These are phyloP conservation scores for Zophobas atratus DNA, from an alignment of 1,140 invertebrate genomes.

Conservation along the genomic window DNA sequence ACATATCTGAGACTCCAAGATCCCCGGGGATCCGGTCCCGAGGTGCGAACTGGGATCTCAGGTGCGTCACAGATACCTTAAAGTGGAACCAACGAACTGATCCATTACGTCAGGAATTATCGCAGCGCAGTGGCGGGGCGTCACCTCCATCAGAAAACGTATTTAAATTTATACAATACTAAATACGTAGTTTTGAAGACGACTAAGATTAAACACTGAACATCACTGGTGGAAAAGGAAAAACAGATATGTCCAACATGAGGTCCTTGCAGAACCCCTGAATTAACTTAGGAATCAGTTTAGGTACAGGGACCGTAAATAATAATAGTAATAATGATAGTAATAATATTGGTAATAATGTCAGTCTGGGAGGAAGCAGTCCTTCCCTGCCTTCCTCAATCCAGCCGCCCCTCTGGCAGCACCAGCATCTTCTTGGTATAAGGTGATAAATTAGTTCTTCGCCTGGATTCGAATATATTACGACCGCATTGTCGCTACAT, in stretches of 20 bases:
- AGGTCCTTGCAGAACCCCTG: no score
- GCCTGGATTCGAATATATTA: slow-evolving; percentile 57
- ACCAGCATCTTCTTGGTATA: slow-evolving; percentile 5
- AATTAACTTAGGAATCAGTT: no score
- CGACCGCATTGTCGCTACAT: slow-evolving; percentile 63
- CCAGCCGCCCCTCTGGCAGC: no score
- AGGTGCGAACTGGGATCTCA: slow-evolving; percentile 56
- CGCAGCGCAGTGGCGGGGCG: slow-evolving; percentile 18
- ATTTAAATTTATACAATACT: no score
- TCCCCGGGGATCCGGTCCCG: slow-evolving; percentile 48
- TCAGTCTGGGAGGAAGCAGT: background rate
- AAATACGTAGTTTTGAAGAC: no score
- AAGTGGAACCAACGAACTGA: slow-evolving; percentile 56
- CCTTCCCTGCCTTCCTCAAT: no score
- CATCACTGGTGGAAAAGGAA: no score
- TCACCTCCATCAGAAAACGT: background rate
- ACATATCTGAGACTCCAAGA: slow-evolving; percentile 47
- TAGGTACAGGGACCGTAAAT: no score
- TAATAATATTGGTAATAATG: no score
- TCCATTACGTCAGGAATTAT: slow-evolving; percentile 54
- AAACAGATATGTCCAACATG: no score
- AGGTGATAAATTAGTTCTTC: slow-evolving; percentile 55
- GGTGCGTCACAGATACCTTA: slow-evolving; percentile 54
- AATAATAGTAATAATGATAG: no score
- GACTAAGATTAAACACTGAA: no score